These are phyloP conservation scores for Machimus atricapillus DNA, from an alignment of 2,888 invertebrate genomes.

Conservation along the genomic window DNA sequence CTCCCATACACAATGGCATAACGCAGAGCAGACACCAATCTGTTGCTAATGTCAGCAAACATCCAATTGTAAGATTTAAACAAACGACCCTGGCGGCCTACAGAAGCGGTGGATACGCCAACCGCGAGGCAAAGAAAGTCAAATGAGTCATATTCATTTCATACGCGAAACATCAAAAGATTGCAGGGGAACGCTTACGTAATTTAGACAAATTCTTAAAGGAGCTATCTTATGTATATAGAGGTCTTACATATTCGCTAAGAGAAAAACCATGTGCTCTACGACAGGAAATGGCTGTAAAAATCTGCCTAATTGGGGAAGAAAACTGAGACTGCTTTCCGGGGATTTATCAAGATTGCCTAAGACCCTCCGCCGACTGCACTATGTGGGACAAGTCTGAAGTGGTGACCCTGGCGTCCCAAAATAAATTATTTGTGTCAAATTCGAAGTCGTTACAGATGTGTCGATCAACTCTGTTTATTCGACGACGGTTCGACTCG, in stretches of 20 bases:
- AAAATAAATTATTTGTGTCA: slow-evolving; percentile 38
- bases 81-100: slow-evolving; percentile 37
- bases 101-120: not conserved
- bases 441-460: not conserved
- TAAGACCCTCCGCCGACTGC: not conserved
- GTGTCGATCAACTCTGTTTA: slow-evolving; percentile 3
- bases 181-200: not conserved
- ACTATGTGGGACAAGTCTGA: slow-evolving; percentile 29
- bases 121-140: slow-evolving; percentile 7
- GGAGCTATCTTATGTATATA: not conserved
- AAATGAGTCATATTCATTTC: slow-evolving; percentile 20
- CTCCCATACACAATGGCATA: slow-evolving; percentile 20
- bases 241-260: not conserved
- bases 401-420: slow-evolving; percentile 14
- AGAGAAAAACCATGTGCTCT: not conserved
- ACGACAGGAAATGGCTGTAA: not conserved
- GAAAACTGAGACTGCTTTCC: not conserved
- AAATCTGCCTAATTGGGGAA: not conserved
- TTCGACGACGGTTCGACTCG: not conserved
- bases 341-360: not conserved
- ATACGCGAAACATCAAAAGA: not conserved
- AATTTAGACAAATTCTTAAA: not conserved
- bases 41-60: slow-evolving; percentile 18
- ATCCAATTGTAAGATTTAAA: not conserved
- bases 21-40: not conserved